phyloP scores from a whole-genome alignment of 2,113 vertebrate species.

The Sturnira hondurensis region DNA sequence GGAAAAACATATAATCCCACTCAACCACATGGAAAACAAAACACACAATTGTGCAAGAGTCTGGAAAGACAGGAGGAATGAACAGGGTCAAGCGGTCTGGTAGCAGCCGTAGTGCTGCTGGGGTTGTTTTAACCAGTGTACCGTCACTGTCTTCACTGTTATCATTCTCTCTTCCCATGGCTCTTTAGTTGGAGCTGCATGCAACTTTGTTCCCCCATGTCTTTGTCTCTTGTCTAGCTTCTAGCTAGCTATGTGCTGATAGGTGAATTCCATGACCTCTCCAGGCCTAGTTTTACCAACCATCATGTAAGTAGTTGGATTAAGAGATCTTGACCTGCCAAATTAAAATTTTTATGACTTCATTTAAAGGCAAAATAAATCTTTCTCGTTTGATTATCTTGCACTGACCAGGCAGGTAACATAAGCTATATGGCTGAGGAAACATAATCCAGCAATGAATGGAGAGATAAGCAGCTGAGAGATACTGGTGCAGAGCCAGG shows the following conservation, averaged over 20 bases:
- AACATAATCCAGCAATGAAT: not conserved
- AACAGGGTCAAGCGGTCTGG: not conserved
- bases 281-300: not conserved
- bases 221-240: not conserved
- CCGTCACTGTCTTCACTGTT: not conserved
- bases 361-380: slow-evolving; percentile 50
- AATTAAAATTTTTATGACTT: slow-evolving; percentile 30
- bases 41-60: not conserved
- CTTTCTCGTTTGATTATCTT: slow-evolving; percentile 54
- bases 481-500: not conserved
- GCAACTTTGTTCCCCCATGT: not conserved
- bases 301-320: slow-evolving; percentile 24
- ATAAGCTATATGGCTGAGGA: not conserved
- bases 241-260: not conserved
- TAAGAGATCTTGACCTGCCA: not conserved
- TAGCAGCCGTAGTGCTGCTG: not conserved
- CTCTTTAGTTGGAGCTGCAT: not conserved
- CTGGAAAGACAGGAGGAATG: not conserved
- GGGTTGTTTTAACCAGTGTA: not conserved
- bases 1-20: not conserved
- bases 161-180: not conserved
- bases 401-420: not conserved
- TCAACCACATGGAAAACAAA: not conserved
- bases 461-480: slow-evolving; percentile 20
- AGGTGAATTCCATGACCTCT: slow-evolving; percentile 20